Base-by-base conservation (phyloP, 2,888 invertebrate species). In the Protodeltote pygarga region DNA sequence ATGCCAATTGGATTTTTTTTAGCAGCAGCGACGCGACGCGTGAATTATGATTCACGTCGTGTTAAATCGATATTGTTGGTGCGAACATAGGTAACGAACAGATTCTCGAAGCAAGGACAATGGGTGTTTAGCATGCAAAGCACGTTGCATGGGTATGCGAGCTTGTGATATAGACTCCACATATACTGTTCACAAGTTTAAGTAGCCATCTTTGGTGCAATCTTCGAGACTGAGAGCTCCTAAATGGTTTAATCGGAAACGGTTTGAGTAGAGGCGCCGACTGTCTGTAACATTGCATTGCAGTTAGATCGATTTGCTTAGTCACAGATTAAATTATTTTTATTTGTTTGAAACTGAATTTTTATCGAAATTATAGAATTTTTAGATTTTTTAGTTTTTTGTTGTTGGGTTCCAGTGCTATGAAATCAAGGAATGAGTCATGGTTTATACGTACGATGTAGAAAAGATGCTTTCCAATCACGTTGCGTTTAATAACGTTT, bases 101-200 rank as follows among this genome's bases (percentile, higher is more conserved):
- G 53, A 66, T 73, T 75, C 70, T 59, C 64, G 21, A 37, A 15
- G 29, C 71, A 70, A 73, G 67, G 73, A 69, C 77, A 75, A 64
- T 66, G 45, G 41, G 44, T 35, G 60, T 60, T 81, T 75, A 72
- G 60, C 65, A 78, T 80, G 70, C 79, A 31, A 46, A 37, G 32
- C 79, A 73, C 79, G 80, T 45, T 45, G 48, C 44, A 16, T 32
- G 40, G 48, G 65, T 58, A 71, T 66, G 66, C 55, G 46, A 17
- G 52, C 49, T 32, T 65, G 48, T 48, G 49, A 63, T 55, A 54
- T 27, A 45, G 31, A 38, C 48, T 41, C 37, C 40, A 50, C 46
- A 54, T 23, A 47, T 35, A 32, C 11, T 21, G 23, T 52, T 28
- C 11, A 27, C 28, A 44, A 49, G 19, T 41, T 17, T 25, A 38